Base-by-base conservation (phyloP, 1,140 invertebrate species). In the Drosophila hydei region DNA sequence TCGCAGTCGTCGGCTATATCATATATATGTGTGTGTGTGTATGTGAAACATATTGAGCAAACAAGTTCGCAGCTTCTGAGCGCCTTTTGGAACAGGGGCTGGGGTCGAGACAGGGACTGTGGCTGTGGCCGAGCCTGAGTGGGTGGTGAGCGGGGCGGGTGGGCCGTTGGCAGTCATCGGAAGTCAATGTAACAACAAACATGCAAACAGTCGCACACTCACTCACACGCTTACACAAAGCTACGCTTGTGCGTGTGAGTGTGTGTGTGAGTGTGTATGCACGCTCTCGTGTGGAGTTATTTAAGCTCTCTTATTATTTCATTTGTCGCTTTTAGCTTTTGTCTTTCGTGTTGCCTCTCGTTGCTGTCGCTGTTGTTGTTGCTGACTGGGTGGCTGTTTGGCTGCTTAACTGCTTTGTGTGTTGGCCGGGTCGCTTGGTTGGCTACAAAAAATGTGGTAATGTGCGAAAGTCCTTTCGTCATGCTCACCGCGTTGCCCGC, bases 121-220 rank as follows among this genome's bases (percentile, higher is more conserved):
- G 72, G 72, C 69, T 73, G 38, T 8, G 38, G 38, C 38, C 38
- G 14, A 42, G 38, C n/a, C 38, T 42, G 76, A 51, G 16, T 61
- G 50, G 33, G 51, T 55, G 48, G 33, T 47, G 43, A 30, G 63
- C 27, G 74, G 19, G 40, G 36, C 36, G 43, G 21, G 19, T 64
- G 72, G 67, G 64, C 45, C 59, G 63, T 38, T 68, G 83, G 77
- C 83, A 87, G 84, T 88, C 83, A 88, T 88, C 83, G 83, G 83
- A 88, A 88, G 83, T 88, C 83, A 88, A 88, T 88, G 83, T 88
- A 88, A 88, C 83, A 88, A 88, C 83, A 88, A 88, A 88, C 83
- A 88, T 88, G 83, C 75, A 87, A 87, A 84, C 79, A 84, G 71
- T 60, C 33, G 47, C 51, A 61, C 61, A 61, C 47, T 38, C n/a